phyloP scores from a whole-genome alignment of 2,797 vertebrate genomes.

The Notoglanidium macrostoma region DNA sequence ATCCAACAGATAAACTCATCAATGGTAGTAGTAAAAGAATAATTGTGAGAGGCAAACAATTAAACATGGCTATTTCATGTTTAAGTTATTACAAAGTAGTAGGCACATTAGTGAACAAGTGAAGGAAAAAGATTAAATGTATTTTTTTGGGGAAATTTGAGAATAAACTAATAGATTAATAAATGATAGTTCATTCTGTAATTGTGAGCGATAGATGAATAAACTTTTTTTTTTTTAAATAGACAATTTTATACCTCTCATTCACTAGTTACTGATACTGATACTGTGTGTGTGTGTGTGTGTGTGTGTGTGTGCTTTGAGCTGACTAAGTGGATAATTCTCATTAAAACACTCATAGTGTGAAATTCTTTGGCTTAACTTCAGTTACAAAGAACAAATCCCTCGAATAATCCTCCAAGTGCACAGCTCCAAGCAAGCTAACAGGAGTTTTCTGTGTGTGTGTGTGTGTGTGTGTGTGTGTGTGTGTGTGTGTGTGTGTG shows the following conservation, averaged over 20 bases:
- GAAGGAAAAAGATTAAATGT: not conserved
- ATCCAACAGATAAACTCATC: not conserved
- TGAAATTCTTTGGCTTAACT: constrained; percentile 69
- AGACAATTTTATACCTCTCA: not conserved
- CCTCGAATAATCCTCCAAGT: constrained; percentile 76
- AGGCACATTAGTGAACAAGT: not conserved
- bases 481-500: not conserved
- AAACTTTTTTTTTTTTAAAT: not conserved
- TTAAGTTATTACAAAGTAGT: not conserved
- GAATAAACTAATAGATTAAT: too few species aligned
- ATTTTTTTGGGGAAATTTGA: not conserved
- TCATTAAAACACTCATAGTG: constrained; percentile 45
- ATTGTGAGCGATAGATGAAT: not conserved
- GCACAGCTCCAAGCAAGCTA: constrained; percentile 74
- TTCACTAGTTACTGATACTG: not conserved
- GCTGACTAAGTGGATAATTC: constrained; percentile 43
- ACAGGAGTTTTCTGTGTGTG: not conserved
- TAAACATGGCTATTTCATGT: not conserved
- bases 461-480: too few species aligned
- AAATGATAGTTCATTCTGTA: not conserved
- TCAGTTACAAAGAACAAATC: constrained; percentile 82
- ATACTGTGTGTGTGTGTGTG: not conserved
- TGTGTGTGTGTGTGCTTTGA: constrained; percentile 37
- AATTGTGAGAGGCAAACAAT: not conserved
- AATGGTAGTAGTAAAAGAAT: not conserved